phyloP scores from a whole-genome alignment of 1,140 invertebrate genomes.

The Oncopeltus fasciatus region DNA sequence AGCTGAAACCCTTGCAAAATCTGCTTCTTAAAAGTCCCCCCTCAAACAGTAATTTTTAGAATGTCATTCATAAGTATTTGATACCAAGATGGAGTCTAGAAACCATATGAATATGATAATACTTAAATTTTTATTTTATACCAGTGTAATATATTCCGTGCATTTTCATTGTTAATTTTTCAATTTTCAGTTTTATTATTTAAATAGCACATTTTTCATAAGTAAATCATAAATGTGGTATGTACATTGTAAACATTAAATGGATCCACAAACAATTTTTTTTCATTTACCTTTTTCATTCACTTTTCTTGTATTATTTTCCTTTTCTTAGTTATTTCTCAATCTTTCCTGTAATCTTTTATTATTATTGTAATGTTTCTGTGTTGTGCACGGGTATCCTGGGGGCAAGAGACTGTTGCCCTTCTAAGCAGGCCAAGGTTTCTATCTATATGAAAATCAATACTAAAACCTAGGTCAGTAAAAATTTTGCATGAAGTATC shows the following conservation, averaged over 20 bases:
- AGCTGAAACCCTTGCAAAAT: conserved; percentile 50
- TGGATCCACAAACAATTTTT: neutral
- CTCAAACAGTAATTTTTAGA: neutral
- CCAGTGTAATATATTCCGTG: neutral
- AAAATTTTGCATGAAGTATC: no score
- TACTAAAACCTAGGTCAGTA: no score
- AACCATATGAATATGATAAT: neutral
- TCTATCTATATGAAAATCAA: no score
- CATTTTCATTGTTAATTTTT: neutral
- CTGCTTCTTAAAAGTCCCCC: neutral
- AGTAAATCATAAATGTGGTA: neutral
- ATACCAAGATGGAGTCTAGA: neutral
- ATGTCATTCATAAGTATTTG: neutral
- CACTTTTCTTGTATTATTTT: no score
- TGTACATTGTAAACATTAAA: neutral
- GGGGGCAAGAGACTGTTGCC: no score
- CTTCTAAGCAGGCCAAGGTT: no score
- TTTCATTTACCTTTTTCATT: neutral
- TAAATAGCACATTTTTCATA: neutral
- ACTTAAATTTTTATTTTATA: neutral
- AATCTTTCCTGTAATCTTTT: no score
- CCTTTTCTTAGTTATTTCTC: no score
- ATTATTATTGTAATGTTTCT: no score
- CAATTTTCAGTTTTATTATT: neutral
- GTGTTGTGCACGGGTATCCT: no score